Conservation (phyloP, 2,888 invertebrate genomes). For the Lasius fuliginosus region DNA sequence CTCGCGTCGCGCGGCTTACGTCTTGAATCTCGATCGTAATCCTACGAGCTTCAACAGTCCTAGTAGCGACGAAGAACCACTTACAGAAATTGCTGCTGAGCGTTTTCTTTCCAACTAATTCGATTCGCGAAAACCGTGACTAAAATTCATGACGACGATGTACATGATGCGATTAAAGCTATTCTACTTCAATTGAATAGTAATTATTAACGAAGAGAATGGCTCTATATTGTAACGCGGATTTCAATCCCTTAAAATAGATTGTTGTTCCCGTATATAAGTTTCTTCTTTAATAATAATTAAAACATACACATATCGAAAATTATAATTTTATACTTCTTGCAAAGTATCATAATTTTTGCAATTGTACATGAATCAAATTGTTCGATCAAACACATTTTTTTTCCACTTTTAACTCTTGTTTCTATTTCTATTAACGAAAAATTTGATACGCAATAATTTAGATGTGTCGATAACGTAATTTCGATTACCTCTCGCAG, state of each 20-base stretch:
- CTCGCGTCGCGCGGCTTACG: conserved; percentile 29
- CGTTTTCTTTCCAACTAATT: conserved; percentile 45
- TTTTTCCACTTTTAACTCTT: background rate
- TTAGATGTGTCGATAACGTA: background rate
- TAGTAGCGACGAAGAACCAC: conserved; percentile 44
- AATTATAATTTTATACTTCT: background rate
- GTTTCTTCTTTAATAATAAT: background rate
- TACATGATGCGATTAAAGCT: conserved; percentile 7
- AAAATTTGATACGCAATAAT: conserved; percentile 5
- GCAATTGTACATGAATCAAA: background rate
- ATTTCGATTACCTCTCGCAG: conserved; percentile 30
- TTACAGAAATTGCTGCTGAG: conserved; percentile 53
- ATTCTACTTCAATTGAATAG: background rate
- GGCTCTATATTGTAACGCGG: background rate
- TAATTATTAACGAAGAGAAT: background rate
- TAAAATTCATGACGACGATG: conserved; percentile 19
- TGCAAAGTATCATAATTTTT: background rate
- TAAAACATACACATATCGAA: background rate
- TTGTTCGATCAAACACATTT: background rate
- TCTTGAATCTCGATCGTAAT: conserved; percentile 45
- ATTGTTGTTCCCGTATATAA: background rate
- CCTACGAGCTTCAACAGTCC: conserved; percentile 26
- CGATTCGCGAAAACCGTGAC: conserved; percentile 27
- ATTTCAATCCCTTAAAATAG: background rate
- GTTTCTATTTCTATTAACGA: background rate